Percentiles rank a stretch among this genome's conserved stretches.
Conservation (phyloP, 1,140 invertebrate genomes). For the Araneus ventricosus region DNA sequence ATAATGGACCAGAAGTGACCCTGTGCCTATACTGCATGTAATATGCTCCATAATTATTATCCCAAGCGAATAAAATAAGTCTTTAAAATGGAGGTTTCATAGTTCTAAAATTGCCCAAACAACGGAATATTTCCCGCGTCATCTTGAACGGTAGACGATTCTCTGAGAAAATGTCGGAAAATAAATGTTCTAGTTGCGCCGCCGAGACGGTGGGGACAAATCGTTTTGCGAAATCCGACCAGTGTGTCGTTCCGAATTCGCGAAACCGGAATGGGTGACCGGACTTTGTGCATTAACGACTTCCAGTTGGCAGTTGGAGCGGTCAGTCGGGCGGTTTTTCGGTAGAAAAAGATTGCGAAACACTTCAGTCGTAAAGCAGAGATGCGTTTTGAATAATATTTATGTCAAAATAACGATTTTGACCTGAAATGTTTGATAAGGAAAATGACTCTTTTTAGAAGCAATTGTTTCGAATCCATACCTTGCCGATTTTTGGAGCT, state of each 20-base stretch:
- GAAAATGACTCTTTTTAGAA: not conserved
- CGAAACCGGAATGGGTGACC: not conserved
- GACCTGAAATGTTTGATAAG: conserved; percentile 11
- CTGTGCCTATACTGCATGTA: no score
- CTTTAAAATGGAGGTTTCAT: no score
- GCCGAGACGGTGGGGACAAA: not conserved
- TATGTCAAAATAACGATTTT: conserved; percentile 27
- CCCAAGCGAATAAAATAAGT: no score
- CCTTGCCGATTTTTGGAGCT: no score
- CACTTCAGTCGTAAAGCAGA: not conserved
- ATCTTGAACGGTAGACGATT: no score
- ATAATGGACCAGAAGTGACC: no score
- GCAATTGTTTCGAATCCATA: no score
- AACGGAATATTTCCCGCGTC: no score
- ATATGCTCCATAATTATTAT: no score
- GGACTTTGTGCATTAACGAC: not conserved
- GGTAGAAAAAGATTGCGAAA: not conserved
- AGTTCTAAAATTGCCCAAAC: no score
- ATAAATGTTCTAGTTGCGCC: no score
- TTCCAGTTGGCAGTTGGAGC: not conserved
- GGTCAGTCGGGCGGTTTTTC: conserved; percentile 13
- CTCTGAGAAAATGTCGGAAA: no score
- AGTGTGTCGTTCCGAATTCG: not conserved
- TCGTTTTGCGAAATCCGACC: not conserved
- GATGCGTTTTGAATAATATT: not conserved